Evolutionary conservation across 1,140 invertebrate species (phyloP).

Genomic region (Diorhabda carinulata): DNA sequence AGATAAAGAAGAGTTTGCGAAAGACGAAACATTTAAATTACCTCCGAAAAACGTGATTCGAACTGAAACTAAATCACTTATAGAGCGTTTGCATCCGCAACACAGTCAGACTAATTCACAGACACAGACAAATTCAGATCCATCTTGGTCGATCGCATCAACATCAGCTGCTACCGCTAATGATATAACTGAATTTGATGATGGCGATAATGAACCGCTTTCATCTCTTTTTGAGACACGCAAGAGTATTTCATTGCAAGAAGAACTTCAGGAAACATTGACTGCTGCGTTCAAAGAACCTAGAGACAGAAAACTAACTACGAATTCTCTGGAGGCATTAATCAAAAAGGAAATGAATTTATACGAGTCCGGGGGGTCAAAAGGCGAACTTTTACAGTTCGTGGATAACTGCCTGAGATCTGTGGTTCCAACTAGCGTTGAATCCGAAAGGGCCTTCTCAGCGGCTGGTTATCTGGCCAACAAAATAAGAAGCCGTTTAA

Average conservation of each 20-base stretch:
- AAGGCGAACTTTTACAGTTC: background rate
- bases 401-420: slow-evolving; percentile 7
- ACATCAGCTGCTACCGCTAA: too few species aligned
- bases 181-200: too few species aligned
- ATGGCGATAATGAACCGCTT: too few species aligned
- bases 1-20: background rate
- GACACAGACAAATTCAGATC: background rate
- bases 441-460: slow-evolving; percentile 16
- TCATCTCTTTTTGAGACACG: too few species aligned
- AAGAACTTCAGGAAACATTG: background rate
- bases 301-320: slow-evolving; percentile 7
- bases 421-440: slow-evolving; percentile 14
- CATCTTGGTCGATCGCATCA: too few species aligned
- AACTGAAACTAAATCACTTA: too few species aligned
- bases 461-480: slow-evolving; percentile 13
- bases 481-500: slow-evolving; percentile 5
- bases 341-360: background rate
- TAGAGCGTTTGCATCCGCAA: background rate
- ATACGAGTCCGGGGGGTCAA: background rate
- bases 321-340: slow-evolving; percentile 1
- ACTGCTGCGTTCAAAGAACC: background rate
- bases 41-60: background rate
- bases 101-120: background rate
- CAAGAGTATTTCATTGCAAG: too few species aligned
- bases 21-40: slow-evolving; percentile 16